Evolutionary conservation across 1,140 invertebrate genomes (phyloP), one percentile per base, ranked within the genome.

Genomic region (Megathymus violae): DNA sequence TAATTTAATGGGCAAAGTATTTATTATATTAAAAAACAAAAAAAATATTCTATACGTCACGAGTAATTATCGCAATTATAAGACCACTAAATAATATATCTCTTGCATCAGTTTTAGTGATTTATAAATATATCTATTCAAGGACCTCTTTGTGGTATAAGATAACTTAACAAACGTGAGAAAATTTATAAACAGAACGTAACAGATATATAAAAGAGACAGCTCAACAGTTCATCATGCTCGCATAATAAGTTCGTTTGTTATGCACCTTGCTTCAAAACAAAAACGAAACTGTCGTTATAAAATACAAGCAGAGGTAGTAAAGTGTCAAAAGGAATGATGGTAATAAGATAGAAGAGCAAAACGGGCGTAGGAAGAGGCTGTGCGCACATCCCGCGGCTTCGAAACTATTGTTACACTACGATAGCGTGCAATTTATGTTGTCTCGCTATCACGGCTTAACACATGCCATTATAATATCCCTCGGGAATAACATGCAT

Each of bases 311-410:
- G 60, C 48, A 52, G 67, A 72, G 69, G 77, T 76, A 83, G 71
- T 83, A 84, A 83, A 84, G 71, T 82, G 80, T 82, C 80, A 82
- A 69, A 76, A 74, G 74, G 77, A 78, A 78, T 75, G 76, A 78
- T 76, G 69, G 78, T 74, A 80, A 84, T 85, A 85, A 85, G 74
- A 85, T 85, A 85, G 73, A 65, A 63, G 60, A 70, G 74, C 63
- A 72, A 73, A 52, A 64, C 62, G 66, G 69, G 81, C 81, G 84
- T 85, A 85, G 81, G 82, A 66, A 68, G 80, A 40, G 66, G 58
- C 64, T 56, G 58, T 73, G 69, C 66, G 68, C 62, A 64, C 71
- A 62, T 78, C 71, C 76, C 63, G 69, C 52, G 50, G 60, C 36
- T 73, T 64, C 59, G 62, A 71, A 63, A 64, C 76, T 72, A 83